These are phyloP conservation scores for Acanthosepion esculentum DNA, from an alignment of 2,888 invertebrate species.

Conservation along the genomic window DNA sequence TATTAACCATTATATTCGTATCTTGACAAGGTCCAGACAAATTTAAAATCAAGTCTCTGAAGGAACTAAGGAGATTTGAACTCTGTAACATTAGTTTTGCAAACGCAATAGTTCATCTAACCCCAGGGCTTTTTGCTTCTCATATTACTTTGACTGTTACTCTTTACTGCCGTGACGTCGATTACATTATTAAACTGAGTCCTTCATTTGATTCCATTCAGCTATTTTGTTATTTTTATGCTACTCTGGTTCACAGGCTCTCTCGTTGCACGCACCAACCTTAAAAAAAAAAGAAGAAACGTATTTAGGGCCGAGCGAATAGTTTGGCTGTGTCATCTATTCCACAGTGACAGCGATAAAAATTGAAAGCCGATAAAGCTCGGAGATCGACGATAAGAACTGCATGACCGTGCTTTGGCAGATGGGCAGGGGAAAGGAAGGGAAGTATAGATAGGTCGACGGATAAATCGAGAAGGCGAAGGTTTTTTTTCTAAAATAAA, in stretches of 20 bases:
- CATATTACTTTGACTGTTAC: not conserved
- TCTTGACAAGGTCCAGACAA: not conserved
- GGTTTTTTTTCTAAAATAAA: too few species aligned
- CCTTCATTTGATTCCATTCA: not conserved
- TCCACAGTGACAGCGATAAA: constrained; percentile 33
- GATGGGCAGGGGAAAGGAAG: not conserved
- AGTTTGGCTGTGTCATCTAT: not conserved
- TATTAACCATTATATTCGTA: not conserved
- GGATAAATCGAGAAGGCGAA: not conserved
- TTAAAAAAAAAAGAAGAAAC: not conserved
- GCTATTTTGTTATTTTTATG: not conserved
- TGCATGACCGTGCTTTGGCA: not conserved
- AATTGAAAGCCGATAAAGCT: constrained; percentile 18
- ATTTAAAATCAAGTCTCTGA: not conserved
- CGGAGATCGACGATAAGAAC: not conserved
- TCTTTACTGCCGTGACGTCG: not conserved
- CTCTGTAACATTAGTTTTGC: not conserved
- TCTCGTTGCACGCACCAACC: not conserved
- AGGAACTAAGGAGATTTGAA: not conserved
- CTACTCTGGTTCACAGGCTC: not conserved
- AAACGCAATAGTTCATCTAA: not conserved
- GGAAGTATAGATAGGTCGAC: not conserved
- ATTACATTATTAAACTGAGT: not conserved
- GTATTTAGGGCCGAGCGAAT: not conserved
- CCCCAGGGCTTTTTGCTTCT: not conserved